Percentiles rank a stretch among this genome's conserved stretches.
These are phyloP conservation scores for Dyspetes luteomarginatus DNA, from an alignment of 2,888 invertebrate genomes.

Conservation along the genomic window DNA sequence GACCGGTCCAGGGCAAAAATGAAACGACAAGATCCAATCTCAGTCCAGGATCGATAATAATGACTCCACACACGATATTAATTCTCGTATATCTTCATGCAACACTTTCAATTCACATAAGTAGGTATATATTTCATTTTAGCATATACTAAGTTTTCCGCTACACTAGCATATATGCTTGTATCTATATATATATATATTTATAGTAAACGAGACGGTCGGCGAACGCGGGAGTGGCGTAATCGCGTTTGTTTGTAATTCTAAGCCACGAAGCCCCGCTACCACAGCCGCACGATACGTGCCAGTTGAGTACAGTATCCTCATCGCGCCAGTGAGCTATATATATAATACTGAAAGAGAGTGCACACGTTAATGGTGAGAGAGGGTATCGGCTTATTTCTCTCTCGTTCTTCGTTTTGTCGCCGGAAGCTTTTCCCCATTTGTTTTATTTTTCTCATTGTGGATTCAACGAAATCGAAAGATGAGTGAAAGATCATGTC, in stretches of 20 bases:
- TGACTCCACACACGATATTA: not conserved
- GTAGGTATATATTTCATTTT: not conserved
- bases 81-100: slow-evolving; percentile 1
- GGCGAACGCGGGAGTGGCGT: slow-evolving; percentile 67
- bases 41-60: not conserved
- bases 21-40: not conserved
- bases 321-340: slow-evolving; percentile 15
- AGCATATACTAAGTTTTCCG: not conserved
- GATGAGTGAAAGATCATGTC: not conserved
- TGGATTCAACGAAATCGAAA: slow-evolving; percentile 7
- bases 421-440: slow-evolving; percentile 24
- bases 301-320: slow-evolving; percentile 31
- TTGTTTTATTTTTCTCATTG: not conserved
- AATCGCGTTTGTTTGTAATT: slow-evolving; percentile 80
- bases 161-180: not conserved
- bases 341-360: not conserved
- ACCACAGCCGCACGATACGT: slow-evolving; percentile 47
- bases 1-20: too few relatives aligned
- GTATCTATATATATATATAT: slow-evolving; percentile 2
- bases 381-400: slow-evolving; percentile 12
- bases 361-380: not conserved
- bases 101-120: not conserved
- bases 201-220: slow-evolving; percentile 18
- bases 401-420: slow-evolving; percentile 25
- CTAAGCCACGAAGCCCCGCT: slow-evolving; percentile 78